Evolutionary conservation across 2,113 vertebrate genomes (phyloP).

Genomic region (Naja naja): DNA sequence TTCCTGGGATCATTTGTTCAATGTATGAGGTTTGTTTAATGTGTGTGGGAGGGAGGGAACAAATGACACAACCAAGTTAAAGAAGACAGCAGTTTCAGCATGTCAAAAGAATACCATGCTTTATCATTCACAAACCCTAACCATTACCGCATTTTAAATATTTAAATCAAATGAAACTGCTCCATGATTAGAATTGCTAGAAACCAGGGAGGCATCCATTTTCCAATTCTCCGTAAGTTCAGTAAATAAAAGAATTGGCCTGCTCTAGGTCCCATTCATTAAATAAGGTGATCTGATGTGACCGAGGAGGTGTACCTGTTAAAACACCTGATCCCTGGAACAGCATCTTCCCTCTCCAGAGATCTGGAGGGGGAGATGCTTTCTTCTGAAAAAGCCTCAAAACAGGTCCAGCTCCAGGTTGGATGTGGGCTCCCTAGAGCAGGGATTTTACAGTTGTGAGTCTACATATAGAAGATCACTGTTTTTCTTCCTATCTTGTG

Average conservation of each 20-base stretch:
- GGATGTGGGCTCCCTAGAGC: background rate
- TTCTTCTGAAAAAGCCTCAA: background rate
- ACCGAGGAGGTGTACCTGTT: background rate
- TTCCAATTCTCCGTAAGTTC: background rate
- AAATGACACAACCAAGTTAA: constrained; percentile 9
- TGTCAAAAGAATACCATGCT: background rate
- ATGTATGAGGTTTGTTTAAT: background rate
- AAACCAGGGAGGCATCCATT: background rate
- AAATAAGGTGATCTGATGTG: background rate
- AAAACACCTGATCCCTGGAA: background rate
- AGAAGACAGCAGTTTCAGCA: constrained; percentile 38
- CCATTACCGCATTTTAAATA: background rate
- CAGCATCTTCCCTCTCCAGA: background rate
- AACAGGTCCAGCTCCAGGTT: background rate
- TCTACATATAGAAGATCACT: background rate
- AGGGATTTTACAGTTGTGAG: background rate
- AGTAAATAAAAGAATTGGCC: background rate
- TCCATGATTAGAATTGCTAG: background rate
- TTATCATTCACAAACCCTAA: background rate
- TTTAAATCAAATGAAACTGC: background rate
- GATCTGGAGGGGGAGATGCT: background rate
- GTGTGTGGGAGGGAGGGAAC: constrained; percentile 16
- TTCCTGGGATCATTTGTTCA: background rate
- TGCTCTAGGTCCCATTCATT: background rate
- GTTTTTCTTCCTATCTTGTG: background rate